Conservation (phyloP, 2,888 invertebrate genomes). For the Allolobophora icterica region DNA sequence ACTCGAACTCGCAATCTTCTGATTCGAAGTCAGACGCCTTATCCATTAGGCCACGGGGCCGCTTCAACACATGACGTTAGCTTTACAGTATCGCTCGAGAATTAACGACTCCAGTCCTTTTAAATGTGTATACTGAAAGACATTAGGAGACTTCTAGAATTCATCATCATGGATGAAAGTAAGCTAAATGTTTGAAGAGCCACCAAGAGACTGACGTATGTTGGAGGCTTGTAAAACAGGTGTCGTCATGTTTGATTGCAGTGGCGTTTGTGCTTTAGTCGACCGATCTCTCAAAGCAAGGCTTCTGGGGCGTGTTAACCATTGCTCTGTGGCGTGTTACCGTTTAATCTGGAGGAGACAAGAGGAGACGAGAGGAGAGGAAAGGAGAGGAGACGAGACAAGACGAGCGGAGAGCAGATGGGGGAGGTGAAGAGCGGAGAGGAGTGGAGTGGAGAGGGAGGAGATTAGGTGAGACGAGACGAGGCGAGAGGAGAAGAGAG, state of each 20-base stretch:
- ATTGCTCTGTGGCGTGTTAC: too few species aligned
- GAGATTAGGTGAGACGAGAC: neutral
- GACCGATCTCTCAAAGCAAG: neutral
- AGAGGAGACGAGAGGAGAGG: neutral
- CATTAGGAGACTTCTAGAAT: neutral
- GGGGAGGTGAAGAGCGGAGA: too few species aligned
- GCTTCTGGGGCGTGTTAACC: too few species aligned
- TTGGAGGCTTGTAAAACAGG: neutral
- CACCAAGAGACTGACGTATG: neutral
- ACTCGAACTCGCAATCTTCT: conserved; percentile 17
- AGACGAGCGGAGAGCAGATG: neutral
- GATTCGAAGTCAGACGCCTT: conserved; percentile 17
- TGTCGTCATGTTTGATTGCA: neutral
- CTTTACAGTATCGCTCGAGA: neutral
- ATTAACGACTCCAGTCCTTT: neutral
- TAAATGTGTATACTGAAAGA: neutral
- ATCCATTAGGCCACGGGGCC: conserved; percentile 17
- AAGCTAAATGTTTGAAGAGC: neutral
- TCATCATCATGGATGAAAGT: neutral
- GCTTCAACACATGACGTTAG: neutral
- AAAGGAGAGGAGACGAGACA: neutral
- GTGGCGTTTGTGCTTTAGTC: neutral
- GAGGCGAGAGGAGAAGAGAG: too few species aligned
- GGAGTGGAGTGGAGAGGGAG: neutral
- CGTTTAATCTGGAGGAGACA: neutral